A percentile compares a stretch with the other conserved stretches of the same genome.
Conservation (phyloP, 2,888 invertebrate genomes). For the Loripinus fragilis region DNA sequence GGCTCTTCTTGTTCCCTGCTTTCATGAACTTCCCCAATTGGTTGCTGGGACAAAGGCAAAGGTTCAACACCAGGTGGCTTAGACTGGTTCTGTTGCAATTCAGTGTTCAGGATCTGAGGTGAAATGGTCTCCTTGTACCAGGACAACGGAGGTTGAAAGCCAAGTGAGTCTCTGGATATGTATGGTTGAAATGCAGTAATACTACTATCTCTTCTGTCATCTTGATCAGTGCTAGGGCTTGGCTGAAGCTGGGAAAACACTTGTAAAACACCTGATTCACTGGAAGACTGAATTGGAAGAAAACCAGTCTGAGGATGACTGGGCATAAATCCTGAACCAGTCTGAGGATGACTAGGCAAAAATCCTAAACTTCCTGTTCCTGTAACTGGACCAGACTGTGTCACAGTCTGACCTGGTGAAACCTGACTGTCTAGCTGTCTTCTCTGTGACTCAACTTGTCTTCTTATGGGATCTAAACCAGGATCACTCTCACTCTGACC, state of each 20-base stretch:
- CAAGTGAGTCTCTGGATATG: conserved; percentile 58
- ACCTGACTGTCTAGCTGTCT: not conserved
- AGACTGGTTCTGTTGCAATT: not conserved
- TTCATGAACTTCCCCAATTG: not conserved
- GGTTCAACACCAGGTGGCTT: not conserved
- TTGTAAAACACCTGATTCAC: not conserved
- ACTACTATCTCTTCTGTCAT: conserved; percentile 54
- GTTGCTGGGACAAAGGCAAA: not conserved
- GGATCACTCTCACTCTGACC: not conserved
- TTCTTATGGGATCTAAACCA: conserved; percentile 1
- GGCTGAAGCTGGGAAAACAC: not conserved
- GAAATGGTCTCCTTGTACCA: conserved; percentile 24
- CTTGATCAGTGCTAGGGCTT: not conserved
- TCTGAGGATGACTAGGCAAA: not conserved
- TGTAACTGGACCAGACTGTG: not conserved
- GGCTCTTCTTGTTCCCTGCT: conserved; percentile 14
- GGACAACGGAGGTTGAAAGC: conserved; percentile 50
- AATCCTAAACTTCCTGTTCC: not conserved
- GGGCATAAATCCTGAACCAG: conserved; percentile 4
- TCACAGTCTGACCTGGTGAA: not conserved
- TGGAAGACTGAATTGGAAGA: conserved; percentile 6
- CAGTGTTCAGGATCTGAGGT: not conserved
- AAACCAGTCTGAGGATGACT: conserved; percentile 14
- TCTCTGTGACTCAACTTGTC: not conserved
- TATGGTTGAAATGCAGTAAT: conserved; percentile 65